Evolutionary conservation across 2,797 vertebrate species (phyloP).

Genomic region (Gymnoscopelus microlampas): DNA sequence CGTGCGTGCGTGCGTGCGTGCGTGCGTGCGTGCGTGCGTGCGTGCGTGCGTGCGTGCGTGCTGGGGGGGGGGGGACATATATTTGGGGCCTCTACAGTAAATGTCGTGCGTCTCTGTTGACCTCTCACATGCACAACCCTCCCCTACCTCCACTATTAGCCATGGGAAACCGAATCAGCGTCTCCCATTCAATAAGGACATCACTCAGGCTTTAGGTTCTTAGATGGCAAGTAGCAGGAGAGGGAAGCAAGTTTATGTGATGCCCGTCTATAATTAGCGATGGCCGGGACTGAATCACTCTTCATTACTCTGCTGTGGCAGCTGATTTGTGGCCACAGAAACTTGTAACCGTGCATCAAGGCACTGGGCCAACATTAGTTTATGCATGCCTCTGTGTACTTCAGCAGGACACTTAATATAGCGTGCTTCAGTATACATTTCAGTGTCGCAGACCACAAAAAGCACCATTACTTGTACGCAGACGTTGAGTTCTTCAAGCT

Average conservation of each 20-base stretch:
- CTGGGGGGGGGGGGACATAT: too few relatives aligned
- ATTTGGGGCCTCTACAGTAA: too few relatives aligned
- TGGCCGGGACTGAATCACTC: constrained; percentile 54
- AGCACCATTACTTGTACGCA: constrained; percentile 12
- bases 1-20: neutral
- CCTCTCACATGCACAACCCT: constrained; percentile 54
- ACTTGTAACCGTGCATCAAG: constrained; percentile 36
- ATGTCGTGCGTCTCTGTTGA: too few relatives aligned
- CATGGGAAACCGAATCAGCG: constrained; percentile 75
- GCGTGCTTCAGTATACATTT: neutral
- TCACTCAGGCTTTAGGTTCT: constrained; percentile 57
- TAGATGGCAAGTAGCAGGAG: constrained; percentile 39
- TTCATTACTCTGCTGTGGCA: constrained; percentile 47
- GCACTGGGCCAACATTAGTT: constrained; percentile 7
- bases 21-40: neutral
- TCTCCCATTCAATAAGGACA: constrained; percentile 64
- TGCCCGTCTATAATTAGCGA: constrained; percentile 71
- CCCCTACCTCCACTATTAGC: constrained; percentile 36
- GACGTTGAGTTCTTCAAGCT: neutral
- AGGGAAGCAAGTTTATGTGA: constrained; percentile 56
- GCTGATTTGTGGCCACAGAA: constrained; percentile 48
- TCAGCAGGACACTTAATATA: neutral
- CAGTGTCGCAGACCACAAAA: constrained; percentile 10
- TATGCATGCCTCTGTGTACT: constrained; percentile 16
- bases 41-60: neutral